Conservation (phyloP, 1,140 invertebrate species). For the Drosophila nigromelanica region DNA sequence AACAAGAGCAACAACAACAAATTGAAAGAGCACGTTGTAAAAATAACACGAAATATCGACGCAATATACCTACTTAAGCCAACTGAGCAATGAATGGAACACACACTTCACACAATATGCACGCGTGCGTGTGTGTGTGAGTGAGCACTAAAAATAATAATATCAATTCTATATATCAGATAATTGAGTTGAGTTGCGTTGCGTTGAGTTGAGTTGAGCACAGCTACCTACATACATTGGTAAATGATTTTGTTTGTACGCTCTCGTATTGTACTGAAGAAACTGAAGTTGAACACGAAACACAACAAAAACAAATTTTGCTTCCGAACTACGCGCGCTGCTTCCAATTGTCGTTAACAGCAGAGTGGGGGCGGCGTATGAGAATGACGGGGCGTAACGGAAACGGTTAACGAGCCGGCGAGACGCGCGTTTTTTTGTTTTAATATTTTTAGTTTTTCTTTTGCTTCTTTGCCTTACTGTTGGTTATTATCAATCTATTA, state of each 20-base stretch:
- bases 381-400: slow-evolving; percentile 23
- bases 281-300: slow-evolving; percentile 37
- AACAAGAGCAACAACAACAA: slow-evolving; percentile 31
- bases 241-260: slow-evolving; percentile 8
- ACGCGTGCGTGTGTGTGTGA: neutral
- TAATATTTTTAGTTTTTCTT: neutral
- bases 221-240: slow-evolving; percentile 25
- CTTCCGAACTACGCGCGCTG: slow-evolving; percentile 38
- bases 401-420: slow-evolving; percentile 46
- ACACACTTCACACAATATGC: neutral
- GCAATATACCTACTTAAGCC: slow-evolving; percentile 65
- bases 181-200: slow-evolving; percentile 27
- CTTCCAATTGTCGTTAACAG: slow-evolving; percentile 18
- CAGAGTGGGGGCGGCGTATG: neutral
- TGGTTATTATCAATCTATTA: slow-evolving; percentile 67
- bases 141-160: slow-evolving; percentile 49
- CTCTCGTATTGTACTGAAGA: slow-evolving; percentile 2
- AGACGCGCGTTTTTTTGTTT: slow-evolving; percentile 11
- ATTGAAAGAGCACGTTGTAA: slow-evolving; percentile 64
- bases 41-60: slow-evolving; percentile 68
- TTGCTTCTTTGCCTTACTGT: slow-evolving; percentile 17
- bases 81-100: slow-evolving; percentile 68
- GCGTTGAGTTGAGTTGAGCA: slow-evolving; percentile 26
- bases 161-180: slow-evolving; percentile 38
- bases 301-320: slow-evolving; percentile 21